Evolutionary conservation across 2,888 invertebrate genomes (phyloP), one percentile per base, ranked within the genome.

Genomic region (Urechis unicinctus): DNA sequence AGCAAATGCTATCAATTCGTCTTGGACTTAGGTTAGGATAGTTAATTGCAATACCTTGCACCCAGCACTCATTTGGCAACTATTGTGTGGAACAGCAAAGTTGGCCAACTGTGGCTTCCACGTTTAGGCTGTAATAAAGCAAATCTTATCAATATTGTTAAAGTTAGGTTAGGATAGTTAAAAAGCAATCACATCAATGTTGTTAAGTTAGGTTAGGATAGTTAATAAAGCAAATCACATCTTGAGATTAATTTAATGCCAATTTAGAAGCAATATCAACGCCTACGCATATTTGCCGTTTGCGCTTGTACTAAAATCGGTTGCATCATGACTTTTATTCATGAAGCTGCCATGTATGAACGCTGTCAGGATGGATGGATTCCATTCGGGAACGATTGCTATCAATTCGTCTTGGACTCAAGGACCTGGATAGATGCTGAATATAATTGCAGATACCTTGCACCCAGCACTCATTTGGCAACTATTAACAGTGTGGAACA

Each of bases 1-100:
- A 64, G 66, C 57, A 56, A 59, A 29, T 72, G 72, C 52, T 72
- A 70, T 68, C 68, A 67, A 43, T 52, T 26, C 61, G 64, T 55
- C 66, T 13, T 21, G 5, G 67, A 24, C 57, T 62, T 25, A 2
- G 42, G 36, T 21, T 47, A 47, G 5, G 3, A 26, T 22, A 21
- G 41, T 31, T 22, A 17, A 22, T 56, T 52, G 26, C 17, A 43
- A 5, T 17, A n/a, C 5, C 36, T 13, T 17, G 36, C 9, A 36
- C 9, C 9, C 9, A 36, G 17, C 17, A 41, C 53, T 17, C 45
- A 56, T 22, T 30, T 56, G 6, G 56, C 49, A 9, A 50, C 53
- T n/a, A 46, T 56, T 49, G 49, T 28, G 43, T 42, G 5, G 5
- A 13, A 25, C 42, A 56, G 21, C 50, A 56, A 21, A 51, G 28